Base-by-base conservation (phyloP, 2,888 invertebrate genomes). In the Ennomos erosarius region DNA sequence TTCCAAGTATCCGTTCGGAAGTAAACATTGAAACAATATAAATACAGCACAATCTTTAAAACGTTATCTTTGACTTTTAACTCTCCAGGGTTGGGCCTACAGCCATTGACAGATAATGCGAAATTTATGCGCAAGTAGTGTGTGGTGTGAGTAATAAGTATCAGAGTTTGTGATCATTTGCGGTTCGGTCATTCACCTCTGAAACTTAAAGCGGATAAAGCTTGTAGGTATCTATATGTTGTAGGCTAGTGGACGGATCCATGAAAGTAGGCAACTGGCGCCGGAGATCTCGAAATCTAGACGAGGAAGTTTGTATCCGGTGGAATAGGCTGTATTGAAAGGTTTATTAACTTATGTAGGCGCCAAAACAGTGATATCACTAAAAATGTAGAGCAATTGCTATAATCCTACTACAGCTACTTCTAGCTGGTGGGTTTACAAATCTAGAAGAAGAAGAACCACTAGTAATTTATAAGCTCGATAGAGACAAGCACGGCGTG, bases 101-200 rank as follows among this genome's bases (percentile, higher is more conserved):
- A 43, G 55, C 55, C 59, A 35, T 51, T 55, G 55, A 47, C 55
- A 59, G 59, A 55, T 59, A 47, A 46, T 47, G 50, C 45, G 33
- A 16, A 52, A 58, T 46, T 36, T 36, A 42, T 46, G 42, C 26
- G 46, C 42, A 34, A 9, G 16, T n/a, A n/a, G n/a, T n/a, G n/a
- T n/a, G n/a, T n/a, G n/a, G n/a, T n/a, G n/a, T 33, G 40, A 33
- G n/a, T 53, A 55, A 59, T 47, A 55, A 55, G 53, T 46, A 50
- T 55, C 55, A 46, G 40, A 39, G 35, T 55, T 47, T 38, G 55
- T 59, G 42, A 54, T 40, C 13, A 42, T 55, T 42, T 34, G 43
- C 43, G 37, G 51, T 59, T 51, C 12, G 59, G 51, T 59, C 51
- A 59, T 43, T 60, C 51, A 60, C 55, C 59, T 55, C 34, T 26